Percentiles rank a stretch among this genome's conserved stretches.
These are phyloP conservation scores for Laodelphax striatellus DNA, from an alignment of 1,140 invertebrate genomes.

Conservation along the genomic window DNA sequence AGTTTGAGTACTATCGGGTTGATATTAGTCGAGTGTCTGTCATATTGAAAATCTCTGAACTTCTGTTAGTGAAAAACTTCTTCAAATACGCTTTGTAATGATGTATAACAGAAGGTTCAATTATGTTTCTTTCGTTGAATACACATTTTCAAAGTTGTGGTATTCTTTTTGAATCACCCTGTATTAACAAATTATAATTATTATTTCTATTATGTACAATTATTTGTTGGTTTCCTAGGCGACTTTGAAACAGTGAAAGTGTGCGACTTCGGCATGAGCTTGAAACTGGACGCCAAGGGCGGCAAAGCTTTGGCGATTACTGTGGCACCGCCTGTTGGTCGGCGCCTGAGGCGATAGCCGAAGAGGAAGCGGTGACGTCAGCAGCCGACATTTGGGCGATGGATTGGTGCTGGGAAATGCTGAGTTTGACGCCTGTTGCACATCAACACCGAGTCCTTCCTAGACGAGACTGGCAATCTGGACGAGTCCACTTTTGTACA, in stretches of 20 bases:
- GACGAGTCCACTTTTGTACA: conserved; percentile 13
- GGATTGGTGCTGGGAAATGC: conserved; percentile 77
- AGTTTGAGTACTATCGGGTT: too few relatives aligned
- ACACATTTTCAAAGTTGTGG: too few relatives aligned
- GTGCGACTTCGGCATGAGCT: conserved; percentile 74
- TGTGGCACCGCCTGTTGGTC: conserved; percentile 49
- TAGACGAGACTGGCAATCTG: conserved; percentile 23
- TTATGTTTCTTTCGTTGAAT: too few relatives aligned
- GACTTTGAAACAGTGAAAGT: conserved; percentile 64
- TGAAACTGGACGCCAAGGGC: conserved; percentile 44
- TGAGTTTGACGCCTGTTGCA: conserved; percentile 58
- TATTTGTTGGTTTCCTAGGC: conserved; percentile 25
- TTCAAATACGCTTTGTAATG: too few relatives aligned
- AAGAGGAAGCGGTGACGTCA: conserved; percentile 39
- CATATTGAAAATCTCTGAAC: too few relatives aligned
- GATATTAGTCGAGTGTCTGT: too few relatives aligned
- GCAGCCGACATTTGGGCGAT: conserved; percentile 73
- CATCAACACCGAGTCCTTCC: conserved; percentile 10
- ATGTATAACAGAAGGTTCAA: too few relatives aligned
- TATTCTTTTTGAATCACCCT: too few relatives aligned
- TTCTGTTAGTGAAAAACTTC: too few relatives aligned
- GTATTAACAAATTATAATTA: too few relatives aligned
- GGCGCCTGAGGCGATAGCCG: conserved; percentile 56
- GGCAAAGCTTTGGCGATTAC: conserved; percentile 37
- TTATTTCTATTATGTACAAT: too few relatives aligned